Evolutionary conservation across 2,888 invertebrate species (phyloP).

Genomic region (Tinea trinotella): DNA sequence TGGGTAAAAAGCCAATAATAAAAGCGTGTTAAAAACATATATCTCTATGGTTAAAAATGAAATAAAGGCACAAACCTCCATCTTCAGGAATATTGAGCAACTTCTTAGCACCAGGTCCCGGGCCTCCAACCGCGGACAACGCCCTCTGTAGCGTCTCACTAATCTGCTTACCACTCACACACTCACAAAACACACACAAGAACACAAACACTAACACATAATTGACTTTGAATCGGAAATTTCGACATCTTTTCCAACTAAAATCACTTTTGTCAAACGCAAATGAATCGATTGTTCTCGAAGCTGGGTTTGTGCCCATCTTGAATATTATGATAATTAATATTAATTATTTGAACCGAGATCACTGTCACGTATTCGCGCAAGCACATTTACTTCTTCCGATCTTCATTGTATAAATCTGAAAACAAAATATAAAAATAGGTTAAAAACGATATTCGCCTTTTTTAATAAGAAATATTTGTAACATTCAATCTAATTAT

Average conservation of each 20-base stretch:
- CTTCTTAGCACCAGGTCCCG: slow-evolving; percentile 68
- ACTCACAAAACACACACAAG: slow-evolving; percentile 38
- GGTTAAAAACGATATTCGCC: too few species aligned
- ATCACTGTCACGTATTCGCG: background rate
- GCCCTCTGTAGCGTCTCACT: slow-evolving; percentile 69
- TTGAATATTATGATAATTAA: background rate
- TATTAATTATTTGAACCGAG: background rate
- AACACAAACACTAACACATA: slow-evolving; percentile 21
- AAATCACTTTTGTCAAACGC: slow-evolving; percentile 34
- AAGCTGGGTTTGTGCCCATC: background rate
- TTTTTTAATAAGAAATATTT: too few species aligned
- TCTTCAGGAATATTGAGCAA: slow-evolving; percentile 67
- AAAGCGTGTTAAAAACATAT: too few species aligned
- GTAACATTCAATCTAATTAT: too few species aligned
- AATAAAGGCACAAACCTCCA: slow-evolving; percentile 46
- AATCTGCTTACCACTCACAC: slow-evolving; percentile 55
- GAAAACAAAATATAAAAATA: background rate
- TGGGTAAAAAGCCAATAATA: too few species aligned
- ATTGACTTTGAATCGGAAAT: background rate
- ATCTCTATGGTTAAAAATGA: too few species aligned
- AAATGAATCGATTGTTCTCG: slow-evolving; percentile 16
- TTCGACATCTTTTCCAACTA: slow-evolving; percentile 39
- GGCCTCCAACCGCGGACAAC: slow-evolving; percentile 63
- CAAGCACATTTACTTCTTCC: background rate
- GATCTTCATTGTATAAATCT: background rate